phyloP scores from a whole-genome alignment of 2,888 invertebrate genomes.

The Sthenelais limicola region DNA sequence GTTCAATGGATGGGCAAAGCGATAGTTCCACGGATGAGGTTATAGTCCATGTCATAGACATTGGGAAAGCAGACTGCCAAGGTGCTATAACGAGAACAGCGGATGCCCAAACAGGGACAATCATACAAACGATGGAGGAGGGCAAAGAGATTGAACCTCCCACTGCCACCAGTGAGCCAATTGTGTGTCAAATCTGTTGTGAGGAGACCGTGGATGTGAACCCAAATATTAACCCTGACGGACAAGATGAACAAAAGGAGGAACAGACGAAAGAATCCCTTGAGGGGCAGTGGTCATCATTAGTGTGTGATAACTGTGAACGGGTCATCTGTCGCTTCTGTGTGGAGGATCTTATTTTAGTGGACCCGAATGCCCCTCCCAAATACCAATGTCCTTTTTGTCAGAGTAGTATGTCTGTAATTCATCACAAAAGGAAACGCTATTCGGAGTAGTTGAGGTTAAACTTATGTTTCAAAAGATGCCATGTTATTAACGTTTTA shows the following conservation, averaged over 20 bases:
- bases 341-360: conserved; percentile 27
- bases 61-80: no score
- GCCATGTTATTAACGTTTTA: no score
- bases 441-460: no score
- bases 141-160: no score
- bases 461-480: no score
- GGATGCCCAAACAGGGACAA: no score
- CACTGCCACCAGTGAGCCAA: not conserved
- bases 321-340: conserved; percentile 25
- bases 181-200: conserved; percentile 2
- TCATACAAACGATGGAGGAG: no score
- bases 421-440: not conserved
- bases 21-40: no score
- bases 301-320: conserved; percentile 4
- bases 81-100: no score
- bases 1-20: no score
- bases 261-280: not conserved
- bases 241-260: no score
- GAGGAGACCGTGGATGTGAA: not conserved
- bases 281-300: not conserved
- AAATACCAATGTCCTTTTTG: conserved; percentile 31
- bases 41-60: no score
- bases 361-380: conserved; percentile 18
- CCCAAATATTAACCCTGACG: not conserved
- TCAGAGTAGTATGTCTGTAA: conserved; percentile 3